These are phyloP conservation scores for Chelonus insularis DNA, from an alignment of 1,140 invertebrate species.

Conservation along the genomic window DNA sequence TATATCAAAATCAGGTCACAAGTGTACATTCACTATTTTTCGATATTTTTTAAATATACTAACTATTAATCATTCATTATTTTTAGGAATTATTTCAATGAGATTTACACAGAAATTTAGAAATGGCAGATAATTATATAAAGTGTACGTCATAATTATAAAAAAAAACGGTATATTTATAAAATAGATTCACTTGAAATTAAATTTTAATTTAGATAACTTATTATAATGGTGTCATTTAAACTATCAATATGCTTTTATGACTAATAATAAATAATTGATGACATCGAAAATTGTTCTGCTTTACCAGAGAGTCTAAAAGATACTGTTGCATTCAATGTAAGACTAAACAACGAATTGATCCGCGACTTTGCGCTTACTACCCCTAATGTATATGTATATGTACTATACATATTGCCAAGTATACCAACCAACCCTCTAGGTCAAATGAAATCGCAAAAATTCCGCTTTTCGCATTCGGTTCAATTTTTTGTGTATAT, in stretches of 20 bases:
- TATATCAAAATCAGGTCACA: constrained; percentile 12
- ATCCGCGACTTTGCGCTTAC: constrained; percentile 37
- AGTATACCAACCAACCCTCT: constrained; percentile 33
- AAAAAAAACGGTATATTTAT: too few species aligned
- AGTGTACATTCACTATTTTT: constrained; percentile 6
- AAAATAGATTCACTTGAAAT: too few species aligned
- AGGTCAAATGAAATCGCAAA: neutral
- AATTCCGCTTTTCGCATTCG: neutral
- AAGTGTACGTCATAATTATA: too few species aligned
- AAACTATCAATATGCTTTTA: too few species aligned
- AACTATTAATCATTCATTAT: neutral
- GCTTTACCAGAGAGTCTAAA: constrained; percentile 1
- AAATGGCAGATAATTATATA: too few species aligned
- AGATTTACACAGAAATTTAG: too few species aligned
- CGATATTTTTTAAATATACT: neutral
- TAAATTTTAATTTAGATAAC: too few species aligned
- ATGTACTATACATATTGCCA: too few species aligned
- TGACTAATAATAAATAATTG: too few species aligned
- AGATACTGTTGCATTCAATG: constrained; percentile 39
- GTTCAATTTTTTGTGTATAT: constrained; percentile 1
- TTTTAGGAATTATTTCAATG: neutral
- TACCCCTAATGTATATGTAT: too few species aligned
- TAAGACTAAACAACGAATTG: constrained; percentile 41
- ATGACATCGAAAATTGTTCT: neutral
- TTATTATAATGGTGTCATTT: too few species aligned